phyloP scores from a whole-genome alignment of 92 coral and sea anemone species.

The Phenganax stokvisi region DNA sequence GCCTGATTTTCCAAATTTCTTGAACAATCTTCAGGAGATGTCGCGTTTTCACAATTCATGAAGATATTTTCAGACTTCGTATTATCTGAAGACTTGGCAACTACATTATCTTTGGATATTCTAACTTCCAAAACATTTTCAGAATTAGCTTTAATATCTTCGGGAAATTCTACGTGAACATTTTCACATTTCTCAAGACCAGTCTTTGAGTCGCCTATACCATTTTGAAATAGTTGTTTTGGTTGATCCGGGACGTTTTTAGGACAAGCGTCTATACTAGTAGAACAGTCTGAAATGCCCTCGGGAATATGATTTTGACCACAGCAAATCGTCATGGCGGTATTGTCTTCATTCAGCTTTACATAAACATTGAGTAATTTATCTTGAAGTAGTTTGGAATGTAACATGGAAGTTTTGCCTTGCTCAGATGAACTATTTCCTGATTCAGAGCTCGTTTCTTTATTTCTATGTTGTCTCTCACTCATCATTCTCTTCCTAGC shows the following conservation, averaged over 20 bases:
- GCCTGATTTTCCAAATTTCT: not conserved
- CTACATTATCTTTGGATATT: not conserved
- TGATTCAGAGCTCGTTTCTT: slow-evolving; percentile 6
- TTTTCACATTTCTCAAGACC: not conserved
- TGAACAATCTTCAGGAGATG: not conserved
- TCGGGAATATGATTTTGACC: not conserved
- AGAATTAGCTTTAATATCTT: not conserved
- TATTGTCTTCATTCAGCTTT: not conserved
- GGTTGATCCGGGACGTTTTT: not conserved
- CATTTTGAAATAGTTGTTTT: not conserved
- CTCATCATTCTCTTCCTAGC: slow-evolving; percentile 45
- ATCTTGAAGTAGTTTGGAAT: slow-evolving; percentile 7
- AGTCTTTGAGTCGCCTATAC: not conserved
- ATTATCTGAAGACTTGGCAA: not conserved
- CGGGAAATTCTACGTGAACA: not conserved
- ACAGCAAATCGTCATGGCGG: not conserved
- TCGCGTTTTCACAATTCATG: not conserved
- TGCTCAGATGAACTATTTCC: slow-evolving; percentile 23
- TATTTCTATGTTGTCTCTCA: slow-evolving; percentile 47
- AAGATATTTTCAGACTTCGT: slow-evolving; percentile 4
- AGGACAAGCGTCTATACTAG: not conserved
- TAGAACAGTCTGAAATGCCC: not conserved
- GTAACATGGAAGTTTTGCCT: slow-evolving; percentile 18
- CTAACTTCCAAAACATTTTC: not conserved
- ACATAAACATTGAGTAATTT: slow-evolving; percentile 23